Base-by-base conservation (phyloP, 1,140 invertebrate species). In the Lordiphosa collinella region DNA sequence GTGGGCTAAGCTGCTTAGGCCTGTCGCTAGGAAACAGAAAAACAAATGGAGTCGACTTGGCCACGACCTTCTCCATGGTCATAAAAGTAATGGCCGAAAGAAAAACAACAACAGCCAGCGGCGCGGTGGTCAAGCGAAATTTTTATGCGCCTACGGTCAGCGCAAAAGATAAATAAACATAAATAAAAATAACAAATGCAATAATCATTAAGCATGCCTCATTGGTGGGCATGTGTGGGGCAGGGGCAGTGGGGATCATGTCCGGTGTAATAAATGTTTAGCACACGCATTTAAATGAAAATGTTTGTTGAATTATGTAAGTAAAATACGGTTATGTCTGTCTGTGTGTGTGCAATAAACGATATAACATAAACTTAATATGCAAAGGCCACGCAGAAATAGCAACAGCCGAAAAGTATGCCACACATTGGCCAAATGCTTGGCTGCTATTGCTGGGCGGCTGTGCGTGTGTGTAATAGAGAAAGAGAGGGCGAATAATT, bases 171-270 rank as follows among this genome's bases (percentile, higher is more conserved):
- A 76, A 74, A 63, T 68, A 74, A 76, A 76, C 61, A 70, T 65
- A 76, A 76, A 70, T 70, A 76, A 76, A 70, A 70, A 70, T 57
- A 76, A 61, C 60, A 76, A 76, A 76, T 70, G 72, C 72, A 66
- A 76, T 76, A 76, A 76, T 76, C 72, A 76, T 76, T 76, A 76
- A 70, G 60, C 69, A 76, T 68, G 72, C 47, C 66, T 76, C 72
- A 76, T 75, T 76, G 71, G 51, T 49, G 55, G 65, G 41, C 69
- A 72, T 65, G 55, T 60, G 38, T 9, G 32, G 16, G 34, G 32
- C 1, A 1, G 7, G 31, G 29, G 31, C 13, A 12, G 10, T 49
- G 41, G 31, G 38, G 68, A 57, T 52, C 70, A 74, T 38, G 25
- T 46, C 34, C 18, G 31, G 10, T 43, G 65, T 29, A 65, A 54